These are phyloP conservation scores for Ophion ventricosus DNA, from an alignment of 2,888 invertebrate genomes.

Conservation along the genomic window DNA sequence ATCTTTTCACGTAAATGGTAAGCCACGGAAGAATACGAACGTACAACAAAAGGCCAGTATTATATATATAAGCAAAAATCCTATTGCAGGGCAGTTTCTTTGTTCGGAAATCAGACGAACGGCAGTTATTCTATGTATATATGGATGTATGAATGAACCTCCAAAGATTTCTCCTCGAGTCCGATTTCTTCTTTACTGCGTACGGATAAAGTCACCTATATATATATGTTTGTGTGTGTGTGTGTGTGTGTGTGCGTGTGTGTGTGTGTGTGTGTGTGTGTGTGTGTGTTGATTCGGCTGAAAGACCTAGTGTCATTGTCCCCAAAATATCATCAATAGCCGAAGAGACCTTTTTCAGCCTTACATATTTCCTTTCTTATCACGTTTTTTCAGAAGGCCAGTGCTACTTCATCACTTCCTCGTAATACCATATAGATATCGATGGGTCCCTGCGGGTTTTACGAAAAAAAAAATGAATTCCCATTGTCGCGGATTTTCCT, in stretches of 20 bases:
- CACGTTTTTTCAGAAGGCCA: constrained; percentile 46
- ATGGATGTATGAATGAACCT: constrained; percentile 20
- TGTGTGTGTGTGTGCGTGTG: no score
- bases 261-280: constrained; percentile 26
- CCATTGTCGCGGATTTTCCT: constrained; percentile 21
- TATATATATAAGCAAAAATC: constrained; percentile 18
- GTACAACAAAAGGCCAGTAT: constrained; percentile 21
- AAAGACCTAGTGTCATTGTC: constrained; percentile 47
- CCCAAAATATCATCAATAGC: constrained; percentile 46
- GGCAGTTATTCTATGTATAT: constrained; percentile 3
- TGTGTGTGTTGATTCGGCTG: constrained; percentile 38
- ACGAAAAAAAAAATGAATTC: constrained; percentile 37
- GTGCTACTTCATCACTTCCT: constrained; percentile 23
- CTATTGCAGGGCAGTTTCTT: constrained; percentile 10
- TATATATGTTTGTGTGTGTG: no score
- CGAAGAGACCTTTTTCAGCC: constrained; percentile 17
- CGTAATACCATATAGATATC: constrained; percentile 31
- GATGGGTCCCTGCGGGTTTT: constrained; percentile 10
- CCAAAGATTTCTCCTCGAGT: constrained; percentile 10
- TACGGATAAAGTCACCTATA: neutral
- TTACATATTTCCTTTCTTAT: constrained; percentile 42
- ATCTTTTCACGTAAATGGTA: constrained; percentile 29
- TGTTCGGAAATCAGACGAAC: constrained; percentile 31
- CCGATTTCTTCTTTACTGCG: constrained; percentile 38
- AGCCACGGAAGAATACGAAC: constrained; percentile 8